These are phyloP conservation scores for Artibeus jamaicensis DNA, from an alignment of 2,797 vertebrate species.

Conservation along the genomic window DNA sequence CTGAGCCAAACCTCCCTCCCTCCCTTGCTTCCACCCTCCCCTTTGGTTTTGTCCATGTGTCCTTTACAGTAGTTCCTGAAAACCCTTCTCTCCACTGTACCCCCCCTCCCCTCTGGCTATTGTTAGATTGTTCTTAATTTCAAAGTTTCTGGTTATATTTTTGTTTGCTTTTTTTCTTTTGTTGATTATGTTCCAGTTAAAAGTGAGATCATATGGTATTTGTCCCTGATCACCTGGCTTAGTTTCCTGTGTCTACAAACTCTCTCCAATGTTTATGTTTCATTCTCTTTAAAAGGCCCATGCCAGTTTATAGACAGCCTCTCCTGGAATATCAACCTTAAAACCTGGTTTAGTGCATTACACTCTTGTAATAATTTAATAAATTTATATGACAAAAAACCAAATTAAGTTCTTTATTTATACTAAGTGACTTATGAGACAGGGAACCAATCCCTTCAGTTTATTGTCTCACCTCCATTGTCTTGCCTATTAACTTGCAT, in stretches of 20 bases:
- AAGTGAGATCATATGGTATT: no score
- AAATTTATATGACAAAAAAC: background rate
- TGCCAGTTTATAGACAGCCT: background rate
- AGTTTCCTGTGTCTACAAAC: background rate
- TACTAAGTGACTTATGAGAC: background rate
- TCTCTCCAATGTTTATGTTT: background rate
- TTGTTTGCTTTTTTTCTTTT: no score
- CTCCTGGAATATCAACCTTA: background rate
- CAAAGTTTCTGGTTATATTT: no score
- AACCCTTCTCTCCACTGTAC: no score
- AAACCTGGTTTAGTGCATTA: background rate
- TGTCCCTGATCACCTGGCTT: background rate
- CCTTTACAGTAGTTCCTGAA: no score
- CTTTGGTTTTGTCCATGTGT: no score
- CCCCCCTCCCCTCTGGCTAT: no score
- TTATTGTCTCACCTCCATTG: background rate
- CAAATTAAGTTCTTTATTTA: background rate
- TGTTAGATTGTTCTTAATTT: no score
- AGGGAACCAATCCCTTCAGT: background rate
- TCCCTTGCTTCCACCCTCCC: no score
- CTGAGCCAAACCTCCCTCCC: no score
- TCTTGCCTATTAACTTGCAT: background rate
- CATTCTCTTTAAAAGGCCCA: background rate
- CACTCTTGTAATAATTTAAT: background rate
- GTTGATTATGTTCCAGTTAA: no score